These are phyloP conservation scores for Parazoanthus darwini DNA, from an alignment of 92 coral and sea anemone species.

Conservation along the genomic window DNA sequence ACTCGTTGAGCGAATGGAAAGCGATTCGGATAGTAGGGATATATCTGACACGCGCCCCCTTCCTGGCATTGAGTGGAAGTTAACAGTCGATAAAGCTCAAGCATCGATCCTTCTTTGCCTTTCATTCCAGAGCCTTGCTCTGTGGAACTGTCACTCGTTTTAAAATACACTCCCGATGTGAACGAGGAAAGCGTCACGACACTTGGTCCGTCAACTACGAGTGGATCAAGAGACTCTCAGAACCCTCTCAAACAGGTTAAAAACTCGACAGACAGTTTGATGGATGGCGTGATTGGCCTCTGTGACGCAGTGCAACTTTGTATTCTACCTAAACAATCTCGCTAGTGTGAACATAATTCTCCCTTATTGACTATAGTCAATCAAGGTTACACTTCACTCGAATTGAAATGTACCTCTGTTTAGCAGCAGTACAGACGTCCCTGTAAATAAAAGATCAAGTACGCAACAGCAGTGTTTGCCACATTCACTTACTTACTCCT, in stretches of 20 bases:
- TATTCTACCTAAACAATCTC: conserved; percentile 81
- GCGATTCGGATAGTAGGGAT: too few species aligned
- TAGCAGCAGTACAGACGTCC: neutral
- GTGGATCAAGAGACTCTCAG: conserved; percentile 39
- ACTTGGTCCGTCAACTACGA: conserved; percentile 47
- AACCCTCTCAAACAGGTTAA: conserved; percentile 67
- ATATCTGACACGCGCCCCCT: too few species aligned
- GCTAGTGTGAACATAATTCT: neutral
- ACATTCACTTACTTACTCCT: too few species aligned
- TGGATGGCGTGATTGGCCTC: conserved; percentile 81
- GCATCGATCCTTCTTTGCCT: neutral
- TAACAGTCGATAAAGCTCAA: too few species aligned
- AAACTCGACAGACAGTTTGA: conserved; percentile 77
- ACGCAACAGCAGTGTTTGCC: too few species aligned
- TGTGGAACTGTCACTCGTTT: conserved; percentile 82
- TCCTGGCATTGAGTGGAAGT: too few species aligned
- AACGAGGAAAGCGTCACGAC: conserved; percentile 70
- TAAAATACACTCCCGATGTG: conserved; percentile 83
- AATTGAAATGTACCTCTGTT: neutral
- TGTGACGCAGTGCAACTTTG: conserved; percentile 89
- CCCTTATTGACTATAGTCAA: neutral
- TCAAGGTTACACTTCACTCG: neutral
- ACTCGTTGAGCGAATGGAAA: too few species aligned
- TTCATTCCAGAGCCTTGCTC: conserved; percentile 76
- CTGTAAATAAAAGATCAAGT: too few species aligned